Evolutionary conservation across 2,888 invertebrate species (phyloP).

Genomic region (Trachelus iudaicus): DNA sequence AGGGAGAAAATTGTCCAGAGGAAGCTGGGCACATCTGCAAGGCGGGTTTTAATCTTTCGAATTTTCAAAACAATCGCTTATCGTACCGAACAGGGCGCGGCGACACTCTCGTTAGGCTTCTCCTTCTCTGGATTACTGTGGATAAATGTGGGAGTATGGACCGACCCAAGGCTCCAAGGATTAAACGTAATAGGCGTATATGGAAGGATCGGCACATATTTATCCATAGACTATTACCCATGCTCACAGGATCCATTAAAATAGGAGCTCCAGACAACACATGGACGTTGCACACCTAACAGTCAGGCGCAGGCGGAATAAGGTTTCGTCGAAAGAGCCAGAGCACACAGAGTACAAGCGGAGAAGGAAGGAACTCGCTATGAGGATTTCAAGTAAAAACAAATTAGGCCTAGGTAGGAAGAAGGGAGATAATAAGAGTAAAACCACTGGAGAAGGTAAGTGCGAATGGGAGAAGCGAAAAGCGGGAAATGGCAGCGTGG

Average conservation of each 20-base stretch:
- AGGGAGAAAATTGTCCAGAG: too few relatives aligned
- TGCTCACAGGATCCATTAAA: slow-evolving; percentile 60
- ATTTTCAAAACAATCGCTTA: too few relatives aligned
- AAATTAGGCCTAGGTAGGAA: neutral
- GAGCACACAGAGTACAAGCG: slow-evolving; percentile 20
- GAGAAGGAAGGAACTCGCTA: slow-evolving; percentile 26
- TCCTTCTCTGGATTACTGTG: too few relatives aligned
- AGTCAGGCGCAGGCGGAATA: slow-evolving; percentile 15
- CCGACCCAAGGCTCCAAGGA: too few relatives aligned
- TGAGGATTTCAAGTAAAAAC: neutral
- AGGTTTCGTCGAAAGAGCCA: too few relatives aligned
- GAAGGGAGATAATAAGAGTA: slow-evolving; percentile 18
- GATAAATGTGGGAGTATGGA: too few relatives aligned
- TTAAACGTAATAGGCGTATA: too few relatives aligned
- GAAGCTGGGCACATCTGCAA: too few relatives aligned
- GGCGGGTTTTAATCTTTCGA: too few relatives aligned
- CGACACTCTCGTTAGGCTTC: too few relatives aligned
- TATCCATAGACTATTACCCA: slow-evolving; percentile 15
- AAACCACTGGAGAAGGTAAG: neutral
- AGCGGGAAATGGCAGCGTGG: slow-evolving; percentile 33
- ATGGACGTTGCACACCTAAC: slow-evolving; percentile 46
- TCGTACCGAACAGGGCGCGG: too few relatives aligned
- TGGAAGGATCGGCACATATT: too few relatives aligned
- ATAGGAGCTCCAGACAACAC: slow-evolving; percentile 58
- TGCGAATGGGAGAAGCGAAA: slow-evolving; percentile 4